Percentiles rank a stretch among this genome's conserved stretches.
Conservation (phyloP, 2,113 vertebrate species). For the Alouatta palliata region DNA sequence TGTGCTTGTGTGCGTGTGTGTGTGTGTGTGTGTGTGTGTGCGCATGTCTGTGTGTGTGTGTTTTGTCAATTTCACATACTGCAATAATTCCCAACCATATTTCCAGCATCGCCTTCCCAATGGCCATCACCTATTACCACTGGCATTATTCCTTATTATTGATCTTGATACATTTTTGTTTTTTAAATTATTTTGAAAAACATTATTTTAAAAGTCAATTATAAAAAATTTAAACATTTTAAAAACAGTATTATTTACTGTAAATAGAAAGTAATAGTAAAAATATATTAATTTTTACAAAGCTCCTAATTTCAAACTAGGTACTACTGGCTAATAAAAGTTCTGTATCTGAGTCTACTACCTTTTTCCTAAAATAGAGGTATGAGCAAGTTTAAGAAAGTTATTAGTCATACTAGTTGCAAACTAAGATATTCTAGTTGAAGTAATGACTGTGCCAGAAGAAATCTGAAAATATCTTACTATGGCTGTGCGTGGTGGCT, state of each 20-base stretch:
- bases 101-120: not conserved
- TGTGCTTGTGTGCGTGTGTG: not conserved
- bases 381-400: not conserved
- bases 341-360: not conserved
- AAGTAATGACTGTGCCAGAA: not conserved
- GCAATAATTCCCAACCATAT: not conserved
- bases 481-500: too few relatives aligned
- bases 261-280: not conserved
- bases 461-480: not conserved
- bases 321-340: not conserved
- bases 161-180: not conserved
- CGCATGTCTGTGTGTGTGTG: too few relatives aligned
- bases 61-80: not conserved
- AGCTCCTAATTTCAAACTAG: not conserved
- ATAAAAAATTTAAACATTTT: not conserved
- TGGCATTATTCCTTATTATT: not conserved
- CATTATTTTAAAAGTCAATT: slow-evolving; percentile 7
- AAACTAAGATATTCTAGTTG: not conserved
- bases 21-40: too few relatives aligned
- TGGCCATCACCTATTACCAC: not conserved
- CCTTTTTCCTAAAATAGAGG: not conserved
- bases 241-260: not conserved
- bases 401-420: not conserved
- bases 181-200: not conserved
- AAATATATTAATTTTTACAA: not conserved